Percentiles rank a stretch among this genome's conserved stretches.
Conservation (phyloP, 2,888 invertebrate genomes). For the Agrenia bidenticulata region DNA sequence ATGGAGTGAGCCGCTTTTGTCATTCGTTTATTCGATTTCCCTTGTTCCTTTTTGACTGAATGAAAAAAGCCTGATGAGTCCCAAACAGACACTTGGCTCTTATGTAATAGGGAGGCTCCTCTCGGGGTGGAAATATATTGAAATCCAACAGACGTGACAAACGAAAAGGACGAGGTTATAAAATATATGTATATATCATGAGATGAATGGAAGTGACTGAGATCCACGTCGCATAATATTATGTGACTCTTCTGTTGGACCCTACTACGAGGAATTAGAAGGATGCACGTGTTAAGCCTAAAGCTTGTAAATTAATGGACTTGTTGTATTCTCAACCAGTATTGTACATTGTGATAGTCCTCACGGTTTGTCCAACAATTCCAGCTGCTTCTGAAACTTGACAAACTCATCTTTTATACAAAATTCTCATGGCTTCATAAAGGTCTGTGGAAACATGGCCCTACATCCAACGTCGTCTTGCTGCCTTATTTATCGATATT, state of each 20-base stretch:
- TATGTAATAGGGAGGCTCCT: neutral
- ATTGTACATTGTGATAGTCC: too few relatives aligned
- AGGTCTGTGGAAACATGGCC: too few relatives aligned
- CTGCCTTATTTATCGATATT: too few relatives aligned
- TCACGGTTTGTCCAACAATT: neutral
- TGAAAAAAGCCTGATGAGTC: neutral
- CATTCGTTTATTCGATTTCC: constrained; percentile 7
- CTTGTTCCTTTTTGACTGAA: neutral
- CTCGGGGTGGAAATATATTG: neutral
- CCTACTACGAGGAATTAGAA: too few relatives aligned
- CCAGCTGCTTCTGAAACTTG: constrained; percentile 40
- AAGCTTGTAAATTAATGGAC: too few relatives aligned
- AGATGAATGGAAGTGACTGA: constrained; percentile 7
- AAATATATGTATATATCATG: constrained; percentile 2
- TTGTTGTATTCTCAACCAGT: too few relatives aligned
- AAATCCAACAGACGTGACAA: neutral
- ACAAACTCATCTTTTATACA: constrained; percentile 34
- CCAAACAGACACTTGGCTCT: neutral
- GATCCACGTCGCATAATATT: constrained; percentile 1
- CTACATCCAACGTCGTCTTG: too few relatives aligned
- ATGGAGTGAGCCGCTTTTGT: neutral
- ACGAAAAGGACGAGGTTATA: neutral
- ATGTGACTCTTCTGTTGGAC: neutral
- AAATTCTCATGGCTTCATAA: constrained; percentile 12
- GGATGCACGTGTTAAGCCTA: too few relatives aligned